phyloP scores from a whole-genome alignment of 1,140 invertebrate species.

The Trachymyrmex septentrionalis region DNA sequence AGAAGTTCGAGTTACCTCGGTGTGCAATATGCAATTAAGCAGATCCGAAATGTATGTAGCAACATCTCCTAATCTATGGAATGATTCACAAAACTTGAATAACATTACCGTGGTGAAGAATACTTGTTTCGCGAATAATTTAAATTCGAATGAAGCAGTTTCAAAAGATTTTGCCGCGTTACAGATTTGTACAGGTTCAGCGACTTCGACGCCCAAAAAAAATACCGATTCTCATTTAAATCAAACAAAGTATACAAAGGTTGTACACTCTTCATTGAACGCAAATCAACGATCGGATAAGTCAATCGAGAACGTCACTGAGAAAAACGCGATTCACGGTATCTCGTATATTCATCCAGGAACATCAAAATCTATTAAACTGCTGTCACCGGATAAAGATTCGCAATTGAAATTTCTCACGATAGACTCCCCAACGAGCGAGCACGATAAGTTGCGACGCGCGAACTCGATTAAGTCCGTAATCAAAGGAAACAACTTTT shows the following conservation, averaged over 20 bases:
- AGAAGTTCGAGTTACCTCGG: neutral
- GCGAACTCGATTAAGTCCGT: neutral
- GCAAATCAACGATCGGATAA: neutral
- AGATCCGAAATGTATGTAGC: neutral
- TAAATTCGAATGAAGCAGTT: neutral
- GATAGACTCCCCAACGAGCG: constrained; percentile 21
- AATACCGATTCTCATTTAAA: neutral
- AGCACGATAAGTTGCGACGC: neutral
- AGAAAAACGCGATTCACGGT: neutral
- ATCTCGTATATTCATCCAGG: neutral
- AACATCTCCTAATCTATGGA: neutral
- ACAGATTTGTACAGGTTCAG: neutral
- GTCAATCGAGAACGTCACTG: neutral
- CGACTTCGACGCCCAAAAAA: neutral
- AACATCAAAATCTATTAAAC: constrained; percentile 13
- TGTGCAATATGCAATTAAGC: constrained; percentile 20
- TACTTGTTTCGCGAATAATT: neutral
- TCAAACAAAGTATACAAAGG: neutral
- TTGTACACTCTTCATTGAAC: too few species aligned
- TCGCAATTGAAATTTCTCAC: constrained; percentile 63
- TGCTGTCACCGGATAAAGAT: constrained; percentile 70
- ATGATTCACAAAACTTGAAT: neutral
- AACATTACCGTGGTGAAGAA: neutral
- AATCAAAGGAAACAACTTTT: constrained; percentile 34
- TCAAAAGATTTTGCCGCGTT: neutral